Evolutionary conservation across 35 echinoderm and acorn worm genomes (phyloP).

Genomic region (Nesometra sesokonis): DNA sequence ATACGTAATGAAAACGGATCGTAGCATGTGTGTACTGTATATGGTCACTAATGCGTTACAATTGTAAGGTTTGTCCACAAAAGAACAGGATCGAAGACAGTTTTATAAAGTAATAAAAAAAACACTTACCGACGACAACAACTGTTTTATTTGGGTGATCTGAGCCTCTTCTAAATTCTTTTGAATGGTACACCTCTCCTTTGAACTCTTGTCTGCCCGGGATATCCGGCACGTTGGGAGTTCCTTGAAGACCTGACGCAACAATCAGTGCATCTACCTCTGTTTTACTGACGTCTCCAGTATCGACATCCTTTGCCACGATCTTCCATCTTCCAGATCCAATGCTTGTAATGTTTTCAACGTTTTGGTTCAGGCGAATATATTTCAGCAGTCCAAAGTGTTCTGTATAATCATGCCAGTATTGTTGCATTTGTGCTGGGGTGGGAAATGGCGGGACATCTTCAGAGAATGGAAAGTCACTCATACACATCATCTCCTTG

Average conservation of each 20-base stretch:
- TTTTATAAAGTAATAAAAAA: too few species aligned
- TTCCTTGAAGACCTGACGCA: not conserved
- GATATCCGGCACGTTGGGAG: not conserved
- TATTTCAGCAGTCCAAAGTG: not conserved
- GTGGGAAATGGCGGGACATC: not conserved
- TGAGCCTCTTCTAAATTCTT: not conserved
- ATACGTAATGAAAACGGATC: too few species aligned
- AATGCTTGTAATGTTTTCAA: not conserved
- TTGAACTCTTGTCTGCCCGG: not conserved
- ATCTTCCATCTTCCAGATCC: conserved; percentile 1
- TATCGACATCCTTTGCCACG: not conserved
- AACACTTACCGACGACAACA: not conserved
- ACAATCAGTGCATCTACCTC: not conserved
- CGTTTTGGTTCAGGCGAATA: not conserved
- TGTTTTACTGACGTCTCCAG: not conserved
- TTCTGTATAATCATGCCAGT: not conserved
- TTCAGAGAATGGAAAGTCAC: conserved; percentile 9
- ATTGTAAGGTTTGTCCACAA: too few species aligned
- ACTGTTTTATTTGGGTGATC: not conserved
- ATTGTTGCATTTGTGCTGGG: not conserved
- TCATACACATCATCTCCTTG: conserved; percentile 17
- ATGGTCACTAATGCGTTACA: too few species aligned
- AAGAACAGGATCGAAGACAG: too few species aligned
- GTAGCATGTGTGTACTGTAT: too few species aligned
- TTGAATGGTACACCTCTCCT: not conserved